Evolutionary conservation across 2,888 invertebrate species (phyloP), one percentile per base, ranked within the genome.

Genomic region (Neoascia interrupta): DNA sequence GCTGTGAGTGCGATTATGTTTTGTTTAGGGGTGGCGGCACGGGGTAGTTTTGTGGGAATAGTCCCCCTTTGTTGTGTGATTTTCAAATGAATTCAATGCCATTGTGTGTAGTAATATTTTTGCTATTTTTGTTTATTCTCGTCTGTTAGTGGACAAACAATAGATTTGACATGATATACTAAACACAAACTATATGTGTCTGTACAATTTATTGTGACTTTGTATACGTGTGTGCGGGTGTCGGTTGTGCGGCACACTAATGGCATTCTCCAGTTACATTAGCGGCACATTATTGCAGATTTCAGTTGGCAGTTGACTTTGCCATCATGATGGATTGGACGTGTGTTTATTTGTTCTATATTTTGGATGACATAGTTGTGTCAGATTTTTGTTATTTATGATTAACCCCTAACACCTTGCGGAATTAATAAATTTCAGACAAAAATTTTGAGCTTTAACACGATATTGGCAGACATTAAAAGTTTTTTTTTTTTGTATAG

Each of bases 201-300:
- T 36, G 13, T 31, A 41, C 31, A 49, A 36, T 58, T 39, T 47
- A n/a, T 6, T 36, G 26, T 15, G 56, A 11, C 28, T 66, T 51
- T 39, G 39, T 43, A 41, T 61, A 13, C 21, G 39, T 43, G 36
- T 63, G 16, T 31, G 43, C 15, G n/a, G 26, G 39, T 28, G 11
- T 47, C n/a, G n/a, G 10, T 15, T 26, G 5, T 54, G 21, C 18
- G 37, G 37, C 2, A 23, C 47, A 56, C 75, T 76, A 72, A 76
- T 72, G 76, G 76, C 51, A 47, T 41, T 76, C 58, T 76, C 72
- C 5, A 45, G 53, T 76, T 76, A 64, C 76, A 76, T 72, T 60
- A 63, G 51, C 28, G 58, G 21, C 37, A 58, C 58, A 45, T 13
- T 64, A 36, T 41, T 66, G 63, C 26, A 10, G 45, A 47, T 63